Evolutionary conservation across 2,797 vertebrate genomes (phyloP), one percentile per base, ranked within the genome.

Genomic region (Paedocypris micromegethes): DNA sequence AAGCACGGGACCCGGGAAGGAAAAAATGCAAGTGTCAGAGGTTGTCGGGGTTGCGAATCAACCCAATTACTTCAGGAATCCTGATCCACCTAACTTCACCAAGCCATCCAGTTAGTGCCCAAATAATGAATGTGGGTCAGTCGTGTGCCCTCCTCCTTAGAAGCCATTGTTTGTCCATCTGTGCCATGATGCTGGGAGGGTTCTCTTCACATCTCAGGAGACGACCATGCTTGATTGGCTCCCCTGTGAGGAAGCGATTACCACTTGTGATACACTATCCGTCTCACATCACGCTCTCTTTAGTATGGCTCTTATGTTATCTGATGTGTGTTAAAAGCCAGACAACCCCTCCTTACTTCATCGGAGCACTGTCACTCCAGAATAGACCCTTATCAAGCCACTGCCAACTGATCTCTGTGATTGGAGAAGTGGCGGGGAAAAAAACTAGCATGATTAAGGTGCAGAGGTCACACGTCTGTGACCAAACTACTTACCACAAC

Each of bases 381-480:
- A 64, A 79, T 62, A 77, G 75, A 80, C 84, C 75, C 72, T 70
- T 80, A 80, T 84, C 81, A 40, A 23, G 58, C 64, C 64, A 75
- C 74, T 76, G 70, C 74, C 23, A 72, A 82, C 80, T 78, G 82
- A 79, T 77, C 77, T 82, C 80, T 74, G 51, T 68, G 37, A 40
- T 65, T 72, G 61, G 9, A 70, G 63, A 70, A 57, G 65, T 78
- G 77, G 68, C 7, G 2, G 54, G 23, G 42, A 45, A 81, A 79
- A 78, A 75, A 70, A n/a, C 2, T 4, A 52, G 75, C 72, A 73
- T 89, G 85, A 88, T 88, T 87, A 88, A 87, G 86, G 78, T 84
- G 23, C 87, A 87, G 68, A 84, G 85, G 85, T 87, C 81, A 81
- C 62, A 63, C 76, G 75, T 81, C 76, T 70, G 79, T 84, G 84